Percentiles rank a stretch among this genome's conserved stretches.
phyloP scores from a whole-genome alignment of 37 sponge, comb jelly and placozoan genomes.

The Oscarella lobularis region DNA sequence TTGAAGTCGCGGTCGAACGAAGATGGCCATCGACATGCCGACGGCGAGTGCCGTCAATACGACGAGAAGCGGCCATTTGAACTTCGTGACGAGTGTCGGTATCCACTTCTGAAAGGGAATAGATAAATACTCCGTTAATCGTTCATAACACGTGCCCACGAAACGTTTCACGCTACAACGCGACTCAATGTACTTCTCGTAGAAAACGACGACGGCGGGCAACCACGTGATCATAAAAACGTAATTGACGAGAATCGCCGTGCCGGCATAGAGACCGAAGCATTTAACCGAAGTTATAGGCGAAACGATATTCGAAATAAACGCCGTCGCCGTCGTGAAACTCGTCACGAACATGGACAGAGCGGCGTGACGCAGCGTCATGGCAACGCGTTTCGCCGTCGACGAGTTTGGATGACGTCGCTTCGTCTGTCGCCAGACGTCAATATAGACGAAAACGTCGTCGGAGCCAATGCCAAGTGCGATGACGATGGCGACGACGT shows the following conservation, averaged over 20 bases:
- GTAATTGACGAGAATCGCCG: background rate
- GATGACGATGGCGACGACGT: background rate
- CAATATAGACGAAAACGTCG: background rate
- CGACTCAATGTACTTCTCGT: background rate
- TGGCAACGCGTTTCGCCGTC: background rate
- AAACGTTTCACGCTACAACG: too few relatives aligned
- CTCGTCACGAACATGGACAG: background rate
- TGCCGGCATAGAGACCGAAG: background rate
- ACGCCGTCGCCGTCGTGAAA: background rate
- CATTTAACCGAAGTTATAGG: background rate
- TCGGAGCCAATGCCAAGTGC: background rate
- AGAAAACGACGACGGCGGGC: background rate
- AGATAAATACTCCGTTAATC: too few relatives aligned
- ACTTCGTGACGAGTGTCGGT: background rate
- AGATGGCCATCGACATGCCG: background rate
- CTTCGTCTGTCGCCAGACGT: background rate
- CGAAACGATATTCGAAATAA: background rate
- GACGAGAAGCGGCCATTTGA: background rate
- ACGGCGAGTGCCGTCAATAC: background rate
- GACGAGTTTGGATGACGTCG: background rate
- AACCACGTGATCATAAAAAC: background rate
- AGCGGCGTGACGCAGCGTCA: background rate
- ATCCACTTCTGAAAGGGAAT: too few relatives aligned
- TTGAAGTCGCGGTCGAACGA: background rate
- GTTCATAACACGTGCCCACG: too few relatives aligned